These are phyloP conservation scores for Adelphocoris suturalis DNA, from an alignment of 2,888 invertebrate genomes.

Conservation along the genomic window DNA sequence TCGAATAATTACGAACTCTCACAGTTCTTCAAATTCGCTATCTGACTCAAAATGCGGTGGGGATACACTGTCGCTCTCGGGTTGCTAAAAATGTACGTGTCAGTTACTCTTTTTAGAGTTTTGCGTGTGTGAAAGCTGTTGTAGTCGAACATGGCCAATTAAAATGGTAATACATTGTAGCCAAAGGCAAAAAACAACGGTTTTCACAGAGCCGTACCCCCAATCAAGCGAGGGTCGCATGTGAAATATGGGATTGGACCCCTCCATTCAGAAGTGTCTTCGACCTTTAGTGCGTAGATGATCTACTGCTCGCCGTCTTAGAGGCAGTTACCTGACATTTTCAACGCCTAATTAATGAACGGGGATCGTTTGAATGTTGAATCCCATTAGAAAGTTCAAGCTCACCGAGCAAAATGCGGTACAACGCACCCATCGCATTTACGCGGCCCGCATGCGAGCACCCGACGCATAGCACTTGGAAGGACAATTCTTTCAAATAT, in stretches of 20 bases:
- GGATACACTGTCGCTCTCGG: no score
- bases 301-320: slow-evolving; percentile 29
- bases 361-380: slow-evolving; percentile 37
- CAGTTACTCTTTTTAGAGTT: background rate
- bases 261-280: slow-evolving; percentile 18
- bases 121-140: slow-evolving; percentile 7
- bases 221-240: background rate
- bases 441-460: background rate
- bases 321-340: slow-evolving; percentile 50
- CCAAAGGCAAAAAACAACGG: slow-evolving; percentile 15
- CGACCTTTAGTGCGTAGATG: slow-evolving; percentile 27
- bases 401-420: background rate
- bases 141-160: slow-evolving; percentile 15
- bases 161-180: background rate
- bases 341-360: slow-evolving; percentile 51
- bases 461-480: background rate
- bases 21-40: no score
- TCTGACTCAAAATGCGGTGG: no score
- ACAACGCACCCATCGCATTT: background rate
- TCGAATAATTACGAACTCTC: no score
- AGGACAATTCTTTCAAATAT: slow-evolving; percentile 29
- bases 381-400: slow-evolving; percentile 57
- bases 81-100: no score
- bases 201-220: background rate
- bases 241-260: slow-evolving; percentile 29